phyloP scores from a whole-genome alignment of 2,888 invertebrate species.

The Agriopis marginaria region DNA sequence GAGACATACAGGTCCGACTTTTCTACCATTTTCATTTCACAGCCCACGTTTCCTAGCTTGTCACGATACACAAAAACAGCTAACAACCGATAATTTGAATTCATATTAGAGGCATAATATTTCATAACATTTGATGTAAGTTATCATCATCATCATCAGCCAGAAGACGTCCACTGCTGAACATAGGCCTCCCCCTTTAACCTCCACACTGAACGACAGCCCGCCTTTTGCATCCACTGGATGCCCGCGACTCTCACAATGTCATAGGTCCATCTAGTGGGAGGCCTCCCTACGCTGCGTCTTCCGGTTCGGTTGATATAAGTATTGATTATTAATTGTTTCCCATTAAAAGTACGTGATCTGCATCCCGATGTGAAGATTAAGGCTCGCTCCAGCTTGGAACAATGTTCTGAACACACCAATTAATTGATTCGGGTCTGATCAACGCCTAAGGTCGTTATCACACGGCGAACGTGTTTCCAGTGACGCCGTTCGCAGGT shows the following conservation, averaged over 20 bases:
- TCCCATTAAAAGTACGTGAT: constrained; percentile 5
- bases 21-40: no score
- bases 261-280: no score
- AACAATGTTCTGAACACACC: not conserved
- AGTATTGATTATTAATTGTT: constrained; percentile 3
- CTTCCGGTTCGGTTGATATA: no score
- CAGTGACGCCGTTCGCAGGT: not conserved
- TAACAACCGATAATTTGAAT: not conserved
- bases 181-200: no score
- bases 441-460: not conserved
- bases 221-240: no score
- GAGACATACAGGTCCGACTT: no score
- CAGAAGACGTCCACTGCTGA: no score
- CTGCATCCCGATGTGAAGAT: not conserved
- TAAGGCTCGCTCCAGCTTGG: not conserved
- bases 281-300: no score
- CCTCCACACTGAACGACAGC: no score
- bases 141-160: no score
- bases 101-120: not conserved
- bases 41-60: no score
- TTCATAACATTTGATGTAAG: not conserved
- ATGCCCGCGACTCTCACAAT: no score
- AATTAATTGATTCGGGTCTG: constrained; percentile 7
- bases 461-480: not conserved
- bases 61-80: not conserved